These are phyloP conservation scores for Silurus asotus DNA, from an alignment of 2,113 vertebrate species.

Conservation along the genomic window DNA sequence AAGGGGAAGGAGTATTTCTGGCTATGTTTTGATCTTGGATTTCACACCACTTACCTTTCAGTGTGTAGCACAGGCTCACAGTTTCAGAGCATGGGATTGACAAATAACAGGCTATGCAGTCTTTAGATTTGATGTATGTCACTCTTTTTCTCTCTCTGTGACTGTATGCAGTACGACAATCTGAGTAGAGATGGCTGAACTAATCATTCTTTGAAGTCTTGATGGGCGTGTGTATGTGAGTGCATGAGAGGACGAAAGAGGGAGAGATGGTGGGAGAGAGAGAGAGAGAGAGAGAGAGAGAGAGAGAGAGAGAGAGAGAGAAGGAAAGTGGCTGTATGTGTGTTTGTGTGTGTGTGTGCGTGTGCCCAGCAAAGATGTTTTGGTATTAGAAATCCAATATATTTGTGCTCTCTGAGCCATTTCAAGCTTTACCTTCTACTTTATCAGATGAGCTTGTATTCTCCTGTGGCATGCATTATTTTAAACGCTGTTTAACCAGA, in stretches of 20 bases:
- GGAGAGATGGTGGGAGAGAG: background rate
- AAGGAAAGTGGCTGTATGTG: no score
- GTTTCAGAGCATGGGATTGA: conserved; percentile 8
- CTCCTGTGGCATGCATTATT: conserved; percentile 21
- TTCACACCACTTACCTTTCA: conserved; percentile 40
- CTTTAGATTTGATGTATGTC: conserved; percentile 35
- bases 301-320: no score
- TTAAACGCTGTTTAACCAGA: conserved; percentile 25
- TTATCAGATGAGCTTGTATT: background rate
- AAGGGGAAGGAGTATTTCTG: conserved; percentile 7
- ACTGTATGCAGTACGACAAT: conserved; percentile 27
- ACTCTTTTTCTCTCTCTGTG: conserved; percentile 24
- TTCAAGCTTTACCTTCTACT: conserved; percentile 15
- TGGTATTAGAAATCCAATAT: conserved; percentile 43
- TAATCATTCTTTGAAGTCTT: conserved; percentile 51
- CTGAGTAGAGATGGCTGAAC: conserved; percentile 26
- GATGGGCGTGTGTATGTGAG: conserved; percentile 14
- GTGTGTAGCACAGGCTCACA: conserved; percentile 1
- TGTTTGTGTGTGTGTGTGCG: background rate
- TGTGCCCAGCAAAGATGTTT: conserved; percentile 33
- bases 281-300: background rate
- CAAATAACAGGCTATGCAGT: conserved; percentile 32
- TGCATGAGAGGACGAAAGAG: background rate
- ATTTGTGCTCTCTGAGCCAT: conserved; percentile 32
- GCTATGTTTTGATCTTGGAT: conserved; percentile 42